phyloP scores from a whole-genome alignment of 1,140 invertebrate genomes.

The Drosophila elegans region DNA sequence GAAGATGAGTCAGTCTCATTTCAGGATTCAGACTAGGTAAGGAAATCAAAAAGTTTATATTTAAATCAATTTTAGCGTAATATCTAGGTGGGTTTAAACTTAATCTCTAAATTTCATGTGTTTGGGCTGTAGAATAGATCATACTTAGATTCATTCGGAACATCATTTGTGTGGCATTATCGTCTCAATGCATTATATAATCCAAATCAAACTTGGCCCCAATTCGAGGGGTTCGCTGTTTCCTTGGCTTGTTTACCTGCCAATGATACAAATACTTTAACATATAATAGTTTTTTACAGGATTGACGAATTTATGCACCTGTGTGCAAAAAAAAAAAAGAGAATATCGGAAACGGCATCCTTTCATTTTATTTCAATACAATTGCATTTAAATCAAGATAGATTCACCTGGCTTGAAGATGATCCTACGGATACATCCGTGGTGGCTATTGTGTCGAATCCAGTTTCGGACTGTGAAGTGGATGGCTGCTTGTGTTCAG shows the following conservation, averaged over 20 bases:
- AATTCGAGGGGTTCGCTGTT: conserved; percentile 67
- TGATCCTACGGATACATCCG: not conserved
- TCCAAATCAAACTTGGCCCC: conserved; percentile 75
- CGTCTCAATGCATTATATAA: conserved; percentile 53
- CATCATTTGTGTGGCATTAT: not conserved
- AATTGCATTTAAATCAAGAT: too few species aligned
- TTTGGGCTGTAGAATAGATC: not conserved
- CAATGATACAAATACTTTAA: not conserved
- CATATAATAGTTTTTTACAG: too few species aligned
- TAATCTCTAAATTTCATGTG: not conserved
- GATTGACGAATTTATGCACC: too few species aligned
- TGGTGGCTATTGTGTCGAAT: not conserved
- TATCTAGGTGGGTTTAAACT: conserved; percentile 1
- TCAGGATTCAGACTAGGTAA: conserved; percentile 1
- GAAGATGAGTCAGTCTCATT: conserved; percentile 10
- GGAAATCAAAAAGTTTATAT: not conserved
- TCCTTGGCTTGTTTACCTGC: conserved; percentile 28
- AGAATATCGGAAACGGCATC: too few species aligned
- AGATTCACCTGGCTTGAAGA: conserved; percentile 2
- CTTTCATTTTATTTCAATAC: too few species aligned
- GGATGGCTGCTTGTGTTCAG: not conserved
- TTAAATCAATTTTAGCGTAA: not conserved
- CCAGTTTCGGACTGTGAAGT: not conserved
- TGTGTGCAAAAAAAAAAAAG: too few species aligned
- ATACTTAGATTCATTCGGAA: not conserved